These are phyloP conservation scores for Heliconius nattereri DNA, from an alignment of 1,140 invertebrate species.

Conservation along the genomic window DNA sequence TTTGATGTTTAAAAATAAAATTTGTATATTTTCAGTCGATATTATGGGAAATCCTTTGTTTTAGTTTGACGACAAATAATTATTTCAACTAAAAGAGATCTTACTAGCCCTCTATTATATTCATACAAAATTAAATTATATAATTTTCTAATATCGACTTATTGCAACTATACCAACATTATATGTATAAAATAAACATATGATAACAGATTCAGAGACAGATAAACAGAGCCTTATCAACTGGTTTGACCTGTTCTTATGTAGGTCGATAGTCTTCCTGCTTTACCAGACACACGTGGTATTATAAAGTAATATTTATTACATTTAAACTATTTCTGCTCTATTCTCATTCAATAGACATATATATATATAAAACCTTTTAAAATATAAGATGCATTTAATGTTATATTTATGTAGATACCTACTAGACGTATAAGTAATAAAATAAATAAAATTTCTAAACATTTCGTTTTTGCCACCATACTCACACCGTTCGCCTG, in stretches of 20 bases:
- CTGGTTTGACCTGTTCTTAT: conserved; percentile 9
- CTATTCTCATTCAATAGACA: not conserved
- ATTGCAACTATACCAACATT: not conserved
- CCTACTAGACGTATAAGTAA: too few species aligned
- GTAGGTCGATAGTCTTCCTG: conserved; percentile 15
- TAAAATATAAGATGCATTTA: too few species aligned
- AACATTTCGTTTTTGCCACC: too few species aligned
- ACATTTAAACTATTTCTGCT: not conserved
- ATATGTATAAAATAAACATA: conserved; percentile 5
- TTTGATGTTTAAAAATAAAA: too few species aligned
- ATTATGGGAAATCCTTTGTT: too few species aligned
- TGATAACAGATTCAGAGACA: too few species aligned
- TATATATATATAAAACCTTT: not conserved
- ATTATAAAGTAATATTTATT: not conserved
- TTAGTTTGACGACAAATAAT: too few species aligned
- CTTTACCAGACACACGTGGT: not conserved
- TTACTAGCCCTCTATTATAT: too few species aligned
- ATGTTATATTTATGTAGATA: too few species aligned
- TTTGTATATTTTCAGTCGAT: too few species aligned
- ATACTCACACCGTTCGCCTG: not conserved
- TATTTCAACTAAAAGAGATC: too few species aligned
- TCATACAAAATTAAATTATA: not conserved
- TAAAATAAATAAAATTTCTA: too few species aligned
- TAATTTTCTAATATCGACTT: not conserved
- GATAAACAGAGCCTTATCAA: conserved; percentile 12